A percentile compares a stretch with the other conserved stretches of the same genome.
Conservation (phyloP, 1,140 invertebrate species). For the Xylocopa sonorina region DNA sequence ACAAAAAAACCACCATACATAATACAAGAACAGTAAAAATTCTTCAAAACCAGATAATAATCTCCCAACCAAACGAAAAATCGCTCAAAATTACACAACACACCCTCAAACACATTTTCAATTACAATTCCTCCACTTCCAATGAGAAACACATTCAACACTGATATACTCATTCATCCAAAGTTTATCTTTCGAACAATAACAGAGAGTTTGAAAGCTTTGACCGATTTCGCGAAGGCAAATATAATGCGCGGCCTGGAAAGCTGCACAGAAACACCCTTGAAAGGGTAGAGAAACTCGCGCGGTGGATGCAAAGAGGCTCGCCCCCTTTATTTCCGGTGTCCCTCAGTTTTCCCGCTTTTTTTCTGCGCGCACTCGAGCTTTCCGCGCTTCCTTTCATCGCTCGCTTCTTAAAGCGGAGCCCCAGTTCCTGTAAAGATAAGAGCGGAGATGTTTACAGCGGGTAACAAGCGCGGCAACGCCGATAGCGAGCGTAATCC, state of each 20-base stretch:
- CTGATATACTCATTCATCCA: too few relatives aligned
- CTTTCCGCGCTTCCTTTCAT: slow-evolving; percentile 37
- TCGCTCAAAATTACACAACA: too few relatives aligned
- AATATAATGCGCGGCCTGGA: not conserved
- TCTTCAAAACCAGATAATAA: too few relatives aligned
- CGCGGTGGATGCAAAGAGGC: slow-evolving; percentile 2
- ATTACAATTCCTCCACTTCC: too few relatives aligned
- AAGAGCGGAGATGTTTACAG: slow-evolving; percentile 71
- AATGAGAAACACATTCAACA: too few relatives aligned
- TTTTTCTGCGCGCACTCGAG: not conserved
- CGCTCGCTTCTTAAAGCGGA: slow-evolving; percentile 39
- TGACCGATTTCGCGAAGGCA: slow-evolving; percentile 2
- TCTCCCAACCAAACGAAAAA: too few relatives aligned
- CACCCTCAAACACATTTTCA: too few relatives aligned
- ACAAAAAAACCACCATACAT: too few relatives aligned
- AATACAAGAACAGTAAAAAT: too few relatives aligned
- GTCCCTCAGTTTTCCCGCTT: slow-evolving; percentile 12
- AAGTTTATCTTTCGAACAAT: not conserved
- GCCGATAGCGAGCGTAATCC: slow-evolving; percentile 71
- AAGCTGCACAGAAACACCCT: not conserved
- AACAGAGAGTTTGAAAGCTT: not conserved
- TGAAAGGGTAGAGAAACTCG: not conserved
- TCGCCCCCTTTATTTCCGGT: slow-evolving; percentile 4
- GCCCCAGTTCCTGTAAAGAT: slow-evolving; percentile 69
- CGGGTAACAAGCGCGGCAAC: slow-evolving; percentile 68